Conservation (phyloP, 1,140 invertebrate species). For the Eumeta japonica region DNA sequence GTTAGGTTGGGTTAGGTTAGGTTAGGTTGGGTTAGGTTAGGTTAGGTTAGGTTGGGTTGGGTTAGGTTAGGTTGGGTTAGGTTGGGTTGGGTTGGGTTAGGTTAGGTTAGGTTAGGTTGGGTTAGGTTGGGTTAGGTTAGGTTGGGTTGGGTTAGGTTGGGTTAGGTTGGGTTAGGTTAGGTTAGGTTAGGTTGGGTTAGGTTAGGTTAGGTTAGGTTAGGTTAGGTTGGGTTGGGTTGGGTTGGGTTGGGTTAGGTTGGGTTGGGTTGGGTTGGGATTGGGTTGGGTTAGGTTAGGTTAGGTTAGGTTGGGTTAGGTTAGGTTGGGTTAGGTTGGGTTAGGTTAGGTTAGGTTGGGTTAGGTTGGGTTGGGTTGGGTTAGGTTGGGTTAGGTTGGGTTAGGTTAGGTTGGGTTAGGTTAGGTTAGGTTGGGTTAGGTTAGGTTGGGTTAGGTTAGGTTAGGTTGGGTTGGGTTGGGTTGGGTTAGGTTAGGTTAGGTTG, state of each 20-base stretch:
- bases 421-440: not conserved
- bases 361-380: not conserved
- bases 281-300: not conserved
- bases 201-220: no score
- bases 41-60: no score
- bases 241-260: not conserved
- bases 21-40: constrained; percentile 5
- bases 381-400: not conserved
- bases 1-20: constrained; percentile 5
- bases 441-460: not conserved
- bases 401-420: not conserved
- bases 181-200: constrained; percentile 1
- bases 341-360: not conserved
- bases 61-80: constrained; percentile 5
- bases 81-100: constrained; percentile 2
- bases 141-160: constrained; percentile 1
- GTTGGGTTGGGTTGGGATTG: no score
- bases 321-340: not conserved
- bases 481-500: not conserved
- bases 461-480: not conserved
- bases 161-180: constrained; percentile 1
- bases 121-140: constrained; percentile 1
- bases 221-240: no score
- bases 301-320: not conserved
- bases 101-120: constrained; percentile 1